Evolutionary conservation across 2,888 invertebrate genomes (phyloP), one percentile per base, ranked within the genome.

Genomic region (Chymomyza fuscimana): DNA sequence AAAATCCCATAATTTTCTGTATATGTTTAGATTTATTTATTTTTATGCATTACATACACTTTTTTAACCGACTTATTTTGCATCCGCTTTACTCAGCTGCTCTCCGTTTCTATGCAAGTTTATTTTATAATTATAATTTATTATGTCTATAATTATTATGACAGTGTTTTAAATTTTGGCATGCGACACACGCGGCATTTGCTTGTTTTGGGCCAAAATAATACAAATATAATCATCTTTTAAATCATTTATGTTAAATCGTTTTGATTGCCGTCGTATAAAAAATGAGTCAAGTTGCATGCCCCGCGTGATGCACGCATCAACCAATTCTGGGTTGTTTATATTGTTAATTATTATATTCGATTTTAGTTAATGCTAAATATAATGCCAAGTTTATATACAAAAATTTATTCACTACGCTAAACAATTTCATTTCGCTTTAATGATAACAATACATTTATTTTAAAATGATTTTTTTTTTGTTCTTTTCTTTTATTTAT

Each of bases 361-460:
- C 73, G 82, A 80, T 80, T 61, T 83, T 75, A 71, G 75, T 83
- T 86, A 87, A 81, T 80, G 74, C 86, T 83, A 87, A 74, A 83
- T 65, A 62, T 84, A 81, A 86, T 86, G 87, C 79, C 88, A 86
- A 86, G 81, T 56, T 76, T 79, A 87, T 86, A 80, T 83, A 82
- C 83, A 83, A 89, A 88, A 88, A 80, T 83, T 88, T 88, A 88
- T 86, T 83, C 87, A 88, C 88, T 90, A 89, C 84, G 72, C 85
- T 88, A 90, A 90, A 89, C 87, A 89, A 88, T 87, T 85, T 88
- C 77, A 82, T 86, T 74, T 79, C 69, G 40, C 65, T 67, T 75
- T 78, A 82, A 79, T 82, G 82, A 79, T 83, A 86, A 86, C 86
- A 88, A 84, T 86, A 85, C 65, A 69, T 81, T 69, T 68, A 67